A percentile compares a stretch with the other conserved stretches of the same genome.
phyloP scores from a whole-genome alignment of 2,797 vertebrate species.

The Diceros bicornis region DNA sequence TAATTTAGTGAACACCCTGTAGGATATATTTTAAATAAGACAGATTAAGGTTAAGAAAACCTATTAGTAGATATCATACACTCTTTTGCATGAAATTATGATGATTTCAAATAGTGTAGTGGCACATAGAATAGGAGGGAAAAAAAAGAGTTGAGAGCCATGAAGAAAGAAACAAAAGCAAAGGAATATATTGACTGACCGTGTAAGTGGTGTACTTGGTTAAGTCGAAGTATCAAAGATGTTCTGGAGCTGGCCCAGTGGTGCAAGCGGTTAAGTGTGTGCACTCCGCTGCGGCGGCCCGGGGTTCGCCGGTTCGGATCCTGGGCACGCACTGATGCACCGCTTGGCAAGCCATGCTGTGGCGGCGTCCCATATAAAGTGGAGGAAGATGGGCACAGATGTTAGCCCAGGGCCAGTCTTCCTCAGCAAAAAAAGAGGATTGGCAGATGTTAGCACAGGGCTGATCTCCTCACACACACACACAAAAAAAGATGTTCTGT shows the following conservation, averaged over 20 bases:
- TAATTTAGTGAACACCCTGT: slow-evolving; percentile 49
- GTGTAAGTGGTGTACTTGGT: neutral
- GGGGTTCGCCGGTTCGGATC: no score
- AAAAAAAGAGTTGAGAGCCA: neutral
- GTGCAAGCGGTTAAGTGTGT: no score
- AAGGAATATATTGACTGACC: neutral
- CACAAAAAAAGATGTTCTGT: neutral
- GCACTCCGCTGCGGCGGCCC: no score
- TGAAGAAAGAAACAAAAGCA: neutral
- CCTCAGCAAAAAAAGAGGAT: no score
- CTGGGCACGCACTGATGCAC: no score
- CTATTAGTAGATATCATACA: neutral
- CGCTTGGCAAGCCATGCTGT: no score
- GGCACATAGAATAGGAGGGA: neutral
- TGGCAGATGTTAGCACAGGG: no score
- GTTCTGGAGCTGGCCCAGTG: neutral
- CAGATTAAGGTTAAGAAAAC: slow-evolving; percentile 27
- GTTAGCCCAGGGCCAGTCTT: no score
- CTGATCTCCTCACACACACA: no score
- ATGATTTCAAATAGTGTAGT: neutral
- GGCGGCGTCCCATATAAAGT: no score
- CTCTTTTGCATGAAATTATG: neutral
- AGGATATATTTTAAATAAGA: slow-evolving; percentile 64
- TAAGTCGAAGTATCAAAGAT: neutral
- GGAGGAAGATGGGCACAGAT: no score